Conservation (phyloP, 1,140 invertebrate species). For the Drosophila mauritiana region DNA sequence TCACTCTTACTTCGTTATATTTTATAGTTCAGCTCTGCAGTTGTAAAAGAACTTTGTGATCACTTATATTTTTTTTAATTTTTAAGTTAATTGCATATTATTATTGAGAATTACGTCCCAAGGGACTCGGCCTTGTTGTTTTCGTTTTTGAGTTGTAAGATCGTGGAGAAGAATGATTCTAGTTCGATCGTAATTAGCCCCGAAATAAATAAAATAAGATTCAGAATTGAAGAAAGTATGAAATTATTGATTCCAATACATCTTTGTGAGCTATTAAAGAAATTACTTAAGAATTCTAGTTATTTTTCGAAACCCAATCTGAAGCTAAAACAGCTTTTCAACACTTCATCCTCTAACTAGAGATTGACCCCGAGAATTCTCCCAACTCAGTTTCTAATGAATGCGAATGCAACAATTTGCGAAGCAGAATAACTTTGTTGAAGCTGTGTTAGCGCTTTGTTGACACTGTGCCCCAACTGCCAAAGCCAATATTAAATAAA, state of each 20-base stretch:
- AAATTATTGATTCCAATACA: too few species aligned
- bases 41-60: background rate
- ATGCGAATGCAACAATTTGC: slow-evolving; percentile 22
- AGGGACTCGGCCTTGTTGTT: background rate
- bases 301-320: too few species aligned
- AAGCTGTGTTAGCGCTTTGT: slow-evolving; percentile 31
- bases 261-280: too few species aligned
- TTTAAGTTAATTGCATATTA: background rate
- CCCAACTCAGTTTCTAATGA: background rate
- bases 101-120: background rate
- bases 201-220: too few species aligned
- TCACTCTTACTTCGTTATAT: slow-evolving; percentile 1
- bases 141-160: too few species aligned
- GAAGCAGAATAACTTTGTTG: slow-evolving; percentile 40
- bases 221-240: too few species aligned
- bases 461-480: slow-evolving; percentile 53
- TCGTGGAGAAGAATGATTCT: too few species aligned
- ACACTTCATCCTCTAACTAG: background rate
- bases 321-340: background rate
- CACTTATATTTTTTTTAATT: background rate
- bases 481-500: slow-evolving; percentile 52
- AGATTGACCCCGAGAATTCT: background rate
- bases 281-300: too few species aligned
- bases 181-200: too few species aligned
- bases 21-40: background rate